These are phyloP conservation scores for Fragum sueziense DNA, from an alignment of 2,888 invertebrate species.

Conservation along the genomic window DNA sequence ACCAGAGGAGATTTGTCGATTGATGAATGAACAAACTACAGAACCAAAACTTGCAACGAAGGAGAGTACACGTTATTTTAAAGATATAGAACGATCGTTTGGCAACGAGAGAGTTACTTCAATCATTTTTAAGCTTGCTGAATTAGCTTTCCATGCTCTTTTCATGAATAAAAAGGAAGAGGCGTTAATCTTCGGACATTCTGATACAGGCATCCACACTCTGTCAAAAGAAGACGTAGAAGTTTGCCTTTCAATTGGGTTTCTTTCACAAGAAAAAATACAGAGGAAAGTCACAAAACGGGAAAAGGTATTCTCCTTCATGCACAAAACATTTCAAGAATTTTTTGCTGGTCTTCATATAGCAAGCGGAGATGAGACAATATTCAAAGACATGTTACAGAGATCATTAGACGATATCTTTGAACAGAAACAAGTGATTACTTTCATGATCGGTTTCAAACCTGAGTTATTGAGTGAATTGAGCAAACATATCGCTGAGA, in stretches of 20 bases:
- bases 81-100: too few species aligned
- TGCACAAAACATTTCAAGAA: conserved; percentile 34
- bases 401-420: background rate
- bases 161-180: background rate
- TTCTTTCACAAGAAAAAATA: conserved; percentile 21
- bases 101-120: background rate
- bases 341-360: conserved; percentile 22
- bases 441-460: background rate
- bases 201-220: background rate
- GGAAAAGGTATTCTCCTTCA: background rate
- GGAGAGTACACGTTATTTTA: background rate
- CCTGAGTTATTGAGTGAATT: background rate
- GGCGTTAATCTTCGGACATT: background rate
- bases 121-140: background rate
- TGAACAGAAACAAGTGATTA: background rate
- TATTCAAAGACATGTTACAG: background rate
- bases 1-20: background rate
- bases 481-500: background rate
- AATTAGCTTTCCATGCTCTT: conserved; percentile 1
- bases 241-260: background rate
- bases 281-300: background rate
- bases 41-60: background rate
- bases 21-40: background rate
- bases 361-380: background rate
- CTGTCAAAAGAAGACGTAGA: conserved; percentile 3